phyloP scores from a whole-genome alignment of 1,140 invertebrate genomes.

The Penaeus chinensis region DNA sequence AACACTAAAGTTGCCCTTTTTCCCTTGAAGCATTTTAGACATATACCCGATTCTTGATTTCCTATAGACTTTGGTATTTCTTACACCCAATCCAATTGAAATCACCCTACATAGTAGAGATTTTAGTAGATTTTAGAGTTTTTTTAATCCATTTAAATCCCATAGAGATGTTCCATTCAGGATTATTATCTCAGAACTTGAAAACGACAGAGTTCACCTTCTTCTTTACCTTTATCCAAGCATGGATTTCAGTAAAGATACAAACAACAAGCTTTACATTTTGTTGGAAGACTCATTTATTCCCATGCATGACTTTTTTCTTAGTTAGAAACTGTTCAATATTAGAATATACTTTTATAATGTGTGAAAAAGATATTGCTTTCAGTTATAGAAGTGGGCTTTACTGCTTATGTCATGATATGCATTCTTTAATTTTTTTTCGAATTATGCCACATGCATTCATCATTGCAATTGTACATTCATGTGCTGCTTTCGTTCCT shows the following conservation, averaged over 20 bases:
- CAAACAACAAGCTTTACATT: conserved; percentile 22
- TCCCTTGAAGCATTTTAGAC: conserved; percentile 47
- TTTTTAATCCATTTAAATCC: conserved; percentile 11
- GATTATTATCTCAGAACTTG: conserved; percentile 8
- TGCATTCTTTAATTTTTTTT: conserved; percentile 28
- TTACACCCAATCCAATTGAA: conserved; percentile 28
- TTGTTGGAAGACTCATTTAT: not conserved
- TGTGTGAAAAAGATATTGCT: conserved; percentile 35
- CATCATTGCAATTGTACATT: conserved; percentile 45
- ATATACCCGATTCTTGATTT: conserved; percentile 14
- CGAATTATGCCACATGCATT: conserved; percentile 30
- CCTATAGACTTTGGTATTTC: conserved; percentile 36
- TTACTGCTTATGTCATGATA: conserved; percentile 53
- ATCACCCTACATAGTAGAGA: conserved; percentile 17
- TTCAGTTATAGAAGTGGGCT: conserved; percentile 39
- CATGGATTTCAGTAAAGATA: conserved; percentile 51
- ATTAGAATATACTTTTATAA: conserved; percentile 33
- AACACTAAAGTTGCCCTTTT: conserved; percentile 56
- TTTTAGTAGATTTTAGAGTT: conserved; percentile 27
- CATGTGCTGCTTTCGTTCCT: conserved; percentile 57
- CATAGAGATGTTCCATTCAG: not conserved
- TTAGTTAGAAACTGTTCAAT: conserved; percentile 26
- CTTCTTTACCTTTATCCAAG: conserved; percentile 5
- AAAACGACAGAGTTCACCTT: conserved; percentile 11
- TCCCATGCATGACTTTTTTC: conserved; percentile 35